Evolutionary conservation across 1,140 invertebrate genomes (phyloP).

Genomic region (Diploscapter pachys): DNA sequence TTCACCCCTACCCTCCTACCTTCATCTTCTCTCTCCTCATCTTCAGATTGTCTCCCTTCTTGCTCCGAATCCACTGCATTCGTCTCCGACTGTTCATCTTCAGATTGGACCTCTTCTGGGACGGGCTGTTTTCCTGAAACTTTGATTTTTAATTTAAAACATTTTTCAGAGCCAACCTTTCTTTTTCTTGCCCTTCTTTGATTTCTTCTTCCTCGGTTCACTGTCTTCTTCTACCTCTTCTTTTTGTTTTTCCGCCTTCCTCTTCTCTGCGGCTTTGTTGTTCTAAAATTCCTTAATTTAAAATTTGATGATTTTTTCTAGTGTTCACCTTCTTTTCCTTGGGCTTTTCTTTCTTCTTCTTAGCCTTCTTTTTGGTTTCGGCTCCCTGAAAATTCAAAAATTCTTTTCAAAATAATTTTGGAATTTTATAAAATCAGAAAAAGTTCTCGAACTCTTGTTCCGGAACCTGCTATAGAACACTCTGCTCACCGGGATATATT

Average conservation of each 20-base stretch:
- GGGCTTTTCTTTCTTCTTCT: not conserved
- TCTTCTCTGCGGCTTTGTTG: conserved; percentile 4
- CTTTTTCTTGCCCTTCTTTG: conserved; percentile 1
- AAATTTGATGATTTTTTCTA: not conserved
- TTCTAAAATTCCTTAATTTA: not conserved
- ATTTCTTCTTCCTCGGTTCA: not conserved
- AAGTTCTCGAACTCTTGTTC: not conserved
- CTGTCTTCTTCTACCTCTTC: conserved; percentile 7
- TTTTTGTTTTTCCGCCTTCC: conserved; percentile 6
- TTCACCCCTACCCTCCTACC: no score
- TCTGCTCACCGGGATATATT: conserved; percentile 14
- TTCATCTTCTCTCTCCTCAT: no score
- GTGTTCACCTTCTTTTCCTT: not conserved
- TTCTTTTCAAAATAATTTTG: not conserved
- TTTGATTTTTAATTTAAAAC: not conserved
- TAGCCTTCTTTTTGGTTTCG: conserved; percentile 3
- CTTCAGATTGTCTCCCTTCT: no score
- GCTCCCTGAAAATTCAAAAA: not conserved
- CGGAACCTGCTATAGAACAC: conserved; percentile 1
- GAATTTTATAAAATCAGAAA: not conserved
- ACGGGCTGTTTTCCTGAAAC: not conserved
- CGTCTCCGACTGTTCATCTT: no score
- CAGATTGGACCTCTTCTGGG: not conserved
- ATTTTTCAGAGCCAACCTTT: not conserved
- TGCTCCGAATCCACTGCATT: no score